Percentiles rank a stretch among this genome's conserved stretches.
phyloP scores from a whole-genome alignment of 1,140 invertebrate species.

The Bombus fervidus region DNA sequence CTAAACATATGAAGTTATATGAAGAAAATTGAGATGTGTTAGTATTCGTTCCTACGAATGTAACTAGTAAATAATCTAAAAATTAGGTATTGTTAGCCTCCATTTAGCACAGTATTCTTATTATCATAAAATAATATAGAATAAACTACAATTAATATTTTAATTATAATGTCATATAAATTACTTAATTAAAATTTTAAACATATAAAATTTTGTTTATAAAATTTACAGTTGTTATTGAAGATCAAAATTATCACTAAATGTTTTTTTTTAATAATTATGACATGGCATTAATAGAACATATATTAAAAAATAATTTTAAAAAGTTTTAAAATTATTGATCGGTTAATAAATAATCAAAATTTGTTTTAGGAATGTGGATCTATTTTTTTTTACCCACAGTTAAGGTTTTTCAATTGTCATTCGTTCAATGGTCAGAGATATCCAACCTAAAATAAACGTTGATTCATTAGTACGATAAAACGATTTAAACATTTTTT shows the following conservation, averaged over 20 bases:
- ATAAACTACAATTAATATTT: not conserved
- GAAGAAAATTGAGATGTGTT: not conserved
- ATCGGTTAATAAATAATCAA: not conserved
- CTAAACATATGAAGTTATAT: too few species aligned
- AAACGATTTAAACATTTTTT: not conserved
- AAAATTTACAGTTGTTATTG: not conserved
- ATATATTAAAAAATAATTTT: not conserved
- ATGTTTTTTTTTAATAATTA: not conserved
- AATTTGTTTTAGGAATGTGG: not conserved
- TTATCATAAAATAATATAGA: not conserved
- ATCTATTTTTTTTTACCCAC: conserved; percentile 5
- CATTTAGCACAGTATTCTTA: not conserved
- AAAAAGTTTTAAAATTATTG: not conserved
- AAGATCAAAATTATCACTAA: not conserved
- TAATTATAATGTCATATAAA: not conserved
- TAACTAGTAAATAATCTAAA: not conserved
- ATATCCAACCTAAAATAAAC: conserved; percentile 16
- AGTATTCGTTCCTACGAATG: not conserved
- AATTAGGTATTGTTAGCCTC: not conserved
- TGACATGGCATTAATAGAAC: not conserved
- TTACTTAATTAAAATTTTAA: not conserved
- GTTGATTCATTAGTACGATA: conserved; percentile 10
- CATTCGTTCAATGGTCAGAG: not conserved
- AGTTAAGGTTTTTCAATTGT: conserved; percentile 7
- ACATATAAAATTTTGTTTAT: not conserved